Conservation (phyloP, 2,797 vertebrate genomes). For the Eulemur mongoz region DNA sequence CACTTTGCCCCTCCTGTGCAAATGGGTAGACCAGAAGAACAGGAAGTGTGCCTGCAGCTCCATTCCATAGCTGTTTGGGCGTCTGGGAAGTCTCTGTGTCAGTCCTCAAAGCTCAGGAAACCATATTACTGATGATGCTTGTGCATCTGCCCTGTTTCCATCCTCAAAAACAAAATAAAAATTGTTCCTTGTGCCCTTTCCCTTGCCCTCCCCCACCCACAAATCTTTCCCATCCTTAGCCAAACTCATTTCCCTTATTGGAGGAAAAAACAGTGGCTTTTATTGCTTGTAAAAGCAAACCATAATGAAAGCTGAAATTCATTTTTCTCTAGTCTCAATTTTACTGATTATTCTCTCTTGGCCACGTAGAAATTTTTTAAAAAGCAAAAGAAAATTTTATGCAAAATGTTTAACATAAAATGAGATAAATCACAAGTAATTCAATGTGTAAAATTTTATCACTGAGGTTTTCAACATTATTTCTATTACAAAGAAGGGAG, state of each 20-base stretch:
- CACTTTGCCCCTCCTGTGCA: neutral
- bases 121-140: neutral
- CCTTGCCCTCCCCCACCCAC: neutral
- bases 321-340: neutral
- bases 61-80: too few relatives aligned
- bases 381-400: neutral
- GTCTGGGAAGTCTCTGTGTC: neutral
- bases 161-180: neutral
- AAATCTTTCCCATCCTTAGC: neutral
- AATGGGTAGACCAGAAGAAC: neutral
- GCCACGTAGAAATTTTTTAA: neutral
- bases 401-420: neutral
- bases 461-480: neutral
- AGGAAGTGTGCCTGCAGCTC: neutral
- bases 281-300: conserved; percentile 18
- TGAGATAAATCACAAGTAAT: conserved; percentile 23
- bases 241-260: neutral
- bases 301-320: neutral
- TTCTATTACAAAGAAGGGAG: conserved; percentile 16
- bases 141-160: neutral
- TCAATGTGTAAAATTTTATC: neutral
- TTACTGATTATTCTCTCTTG: conserved; percentile 2
- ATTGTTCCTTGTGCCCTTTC: neutral
- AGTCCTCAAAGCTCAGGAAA: neutral
- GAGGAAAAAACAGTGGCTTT: neutral